Evolutionary conservation across 2,888 invertebrate species (phyloP), one percentile per base, ranked within the genome.

Genomic region (Matsumyia berberina): DNA sequence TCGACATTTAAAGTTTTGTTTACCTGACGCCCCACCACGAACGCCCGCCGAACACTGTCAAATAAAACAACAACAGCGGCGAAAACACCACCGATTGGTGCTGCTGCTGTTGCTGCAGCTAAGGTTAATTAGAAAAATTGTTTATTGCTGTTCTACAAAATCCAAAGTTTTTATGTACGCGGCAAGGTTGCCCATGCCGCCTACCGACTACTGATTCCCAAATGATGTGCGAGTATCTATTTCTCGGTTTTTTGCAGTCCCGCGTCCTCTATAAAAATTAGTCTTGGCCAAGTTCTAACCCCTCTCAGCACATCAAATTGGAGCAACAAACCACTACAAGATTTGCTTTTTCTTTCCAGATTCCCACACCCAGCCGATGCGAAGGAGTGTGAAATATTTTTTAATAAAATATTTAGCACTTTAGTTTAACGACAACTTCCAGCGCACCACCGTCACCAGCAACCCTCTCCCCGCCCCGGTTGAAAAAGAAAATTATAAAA

Each of bases 71-170:
- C n/a, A 53, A 53, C 46, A 67, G 5, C 42, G 44, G 42, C 42
- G 17, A 64, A 66, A 66, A 58, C 62, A 76, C 51, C 55, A 44
- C 8, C 42, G 29, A 55, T 51, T 51, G 24, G 2, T 24, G 24
- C 58, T 51, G 58, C 72, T 55, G 44, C 58, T 51, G 24, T 4
- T 24, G 24, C 58, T 51, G 58, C 72, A 62, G 44, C 64, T 58
- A 53, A 53, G 79, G 73, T 80, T 73, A 80, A 80, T 80, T 80
- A 80, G 53, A 73, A 80, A 80, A 73, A 79, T 44, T 79, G 66
- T 79, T 79, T 80, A 73, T 46, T 60, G 73, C 53, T 60, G 79
- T 73, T 80, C 67, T 39, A 73, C 73, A 60, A 67, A n/a, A 67
- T 44, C 53, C 44, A 51, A 60, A 69, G 42, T 77, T 51, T 44